Conservation (phyloP, 2,797 vertebrate species). For the Cuculus canorus region DNA sequence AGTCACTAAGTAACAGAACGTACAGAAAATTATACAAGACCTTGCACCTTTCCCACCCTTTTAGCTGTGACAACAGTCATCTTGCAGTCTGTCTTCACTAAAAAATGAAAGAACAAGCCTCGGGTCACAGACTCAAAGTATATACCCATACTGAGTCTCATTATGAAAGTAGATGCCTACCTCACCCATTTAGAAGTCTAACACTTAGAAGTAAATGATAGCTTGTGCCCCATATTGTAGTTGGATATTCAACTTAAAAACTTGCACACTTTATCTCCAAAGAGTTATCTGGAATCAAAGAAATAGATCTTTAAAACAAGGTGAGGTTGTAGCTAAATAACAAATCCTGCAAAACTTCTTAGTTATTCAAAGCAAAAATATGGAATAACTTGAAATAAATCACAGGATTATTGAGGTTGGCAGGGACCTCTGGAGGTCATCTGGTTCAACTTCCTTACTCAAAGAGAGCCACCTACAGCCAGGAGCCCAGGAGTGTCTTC, state of each 20-base stretch:
- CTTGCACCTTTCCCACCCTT: background rate
- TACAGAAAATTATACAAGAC: background rate
- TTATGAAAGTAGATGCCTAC: background rate
- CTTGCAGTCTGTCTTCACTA: background rate
- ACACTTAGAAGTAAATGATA: background rate
- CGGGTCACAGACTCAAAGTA: background rate
- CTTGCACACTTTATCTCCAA: background rate
- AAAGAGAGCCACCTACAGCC: background rate
- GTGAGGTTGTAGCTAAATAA: background rate
- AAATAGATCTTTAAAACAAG: background rate
- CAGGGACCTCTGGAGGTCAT: background rate
- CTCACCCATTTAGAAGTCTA: background rate
- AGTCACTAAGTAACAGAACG: background rate
- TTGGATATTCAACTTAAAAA: background rate
- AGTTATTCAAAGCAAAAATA: background rate
- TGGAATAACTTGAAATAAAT: background rate
- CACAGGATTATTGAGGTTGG: background rate
- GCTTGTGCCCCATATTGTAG: background rate
- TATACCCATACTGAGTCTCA: accelerated
- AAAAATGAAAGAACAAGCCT: background rate
- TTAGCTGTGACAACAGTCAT: background rate
- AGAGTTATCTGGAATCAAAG: background rate
- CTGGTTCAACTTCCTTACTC: background rate
- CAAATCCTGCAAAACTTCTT: background rate
- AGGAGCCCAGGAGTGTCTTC: background rate